phyloP scores from a whole-genome alignment of 2,113 vertebrate genomes.

The Nibea albiflora region DNA sequence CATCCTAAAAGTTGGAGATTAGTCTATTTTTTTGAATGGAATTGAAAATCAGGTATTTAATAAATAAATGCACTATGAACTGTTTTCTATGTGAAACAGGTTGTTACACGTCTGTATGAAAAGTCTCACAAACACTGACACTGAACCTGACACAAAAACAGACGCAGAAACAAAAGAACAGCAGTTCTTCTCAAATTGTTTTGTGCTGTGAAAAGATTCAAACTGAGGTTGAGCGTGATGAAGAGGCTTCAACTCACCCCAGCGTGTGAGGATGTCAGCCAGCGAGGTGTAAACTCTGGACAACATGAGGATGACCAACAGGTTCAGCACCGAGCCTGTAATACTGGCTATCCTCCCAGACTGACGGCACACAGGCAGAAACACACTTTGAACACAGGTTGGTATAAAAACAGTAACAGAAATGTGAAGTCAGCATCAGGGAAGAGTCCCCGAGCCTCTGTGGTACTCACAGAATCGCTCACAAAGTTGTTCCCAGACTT shows the following conservation, averaged over 20 bases:
- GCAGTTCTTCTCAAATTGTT: no score
- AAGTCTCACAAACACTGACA: no score
- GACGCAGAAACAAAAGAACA: no score
- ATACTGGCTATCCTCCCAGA: slow-evolving; percentile 82
- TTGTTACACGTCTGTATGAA: no score
- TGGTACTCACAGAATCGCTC: slow-evolving; percentile 78
- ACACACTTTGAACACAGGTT: not conserved
- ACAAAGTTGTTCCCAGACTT: slow-evolving; percentile 68
- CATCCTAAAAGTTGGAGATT: no score
- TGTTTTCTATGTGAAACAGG: no score
- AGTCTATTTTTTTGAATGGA: no score
- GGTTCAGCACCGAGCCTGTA: slow-evolving; percentile 82
- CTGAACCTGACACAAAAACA: no score
- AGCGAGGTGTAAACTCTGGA: slow-evolving; percentile 80
- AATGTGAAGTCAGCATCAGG: not conserved
- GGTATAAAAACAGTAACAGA: not conserved
- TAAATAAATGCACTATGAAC: no score
- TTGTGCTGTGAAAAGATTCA: no score
- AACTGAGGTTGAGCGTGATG: not conserved
- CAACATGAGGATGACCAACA: slow-evolving; percentile 83
- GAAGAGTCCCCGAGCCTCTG: not conserved
- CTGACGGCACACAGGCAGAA: slow-evolving; percentile 63
- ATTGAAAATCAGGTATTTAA: no score
- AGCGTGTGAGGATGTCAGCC: slow-evolving; percentile 84
- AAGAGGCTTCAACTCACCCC: slow-evolving; percentile 77